These are phyloP conservation scores for Drosophila biarmipes DNA, from an alignment of 1,140 invertebrate species.

Conservation along the genomic window DNA sequence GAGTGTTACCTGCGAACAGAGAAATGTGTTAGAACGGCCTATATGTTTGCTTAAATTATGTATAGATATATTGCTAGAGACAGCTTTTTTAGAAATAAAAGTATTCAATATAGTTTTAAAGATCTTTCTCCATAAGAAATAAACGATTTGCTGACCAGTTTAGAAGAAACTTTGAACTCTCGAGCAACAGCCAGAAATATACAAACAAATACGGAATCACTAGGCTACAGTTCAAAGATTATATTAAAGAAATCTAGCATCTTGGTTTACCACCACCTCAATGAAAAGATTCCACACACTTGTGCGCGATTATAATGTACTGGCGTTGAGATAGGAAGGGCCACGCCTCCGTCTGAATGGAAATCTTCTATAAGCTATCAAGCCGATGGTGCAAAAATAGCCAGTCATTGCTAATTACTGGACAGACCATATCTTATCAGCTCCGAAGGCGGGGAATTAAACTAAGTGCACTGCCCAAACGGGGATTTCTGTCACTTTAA, in stretches of 20 bases:
- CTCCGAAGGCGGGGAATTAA: not conserved
- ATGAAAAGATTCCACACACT: constrained; percentile 25
- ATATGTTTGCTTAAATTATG: not conserved
- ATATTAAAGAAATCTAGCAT: constrained; percentile 15
- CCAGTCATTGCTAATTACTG: constrained; percentile 38
- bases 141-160: no score
- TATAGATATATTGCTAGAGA: no score
- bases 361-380: constrained; percentile 44
- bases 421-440: constrained; percentile 46
- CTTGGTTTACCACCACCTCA: constrained; percentile 3
- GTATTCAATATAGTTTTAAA: not conserved
- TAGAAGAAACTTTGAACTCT: constrained; percentile 23
- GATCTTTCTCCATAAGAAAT: no score
- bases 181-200: not conserved
- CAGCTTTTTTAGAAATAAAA: not conserved
- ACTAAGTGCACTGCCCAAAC: not conserved
- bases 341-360: constrained; percentile 49
- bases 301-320: not conserved
- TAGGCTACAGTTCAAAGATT: constrained; percentile 8
- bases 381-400: constrained; percentile 4
- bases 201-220: not conserved
- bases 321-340: constrained; percentile 23
- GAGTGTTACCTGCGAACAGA: not conserved
- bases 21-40: not conserved
- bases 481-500: not conserved